These are phyloP conservation scores for Ariolimax columbianus DNA, from an alignment of 2,888 invertebrate genomes.

Conservation along the genomic window DNA sequence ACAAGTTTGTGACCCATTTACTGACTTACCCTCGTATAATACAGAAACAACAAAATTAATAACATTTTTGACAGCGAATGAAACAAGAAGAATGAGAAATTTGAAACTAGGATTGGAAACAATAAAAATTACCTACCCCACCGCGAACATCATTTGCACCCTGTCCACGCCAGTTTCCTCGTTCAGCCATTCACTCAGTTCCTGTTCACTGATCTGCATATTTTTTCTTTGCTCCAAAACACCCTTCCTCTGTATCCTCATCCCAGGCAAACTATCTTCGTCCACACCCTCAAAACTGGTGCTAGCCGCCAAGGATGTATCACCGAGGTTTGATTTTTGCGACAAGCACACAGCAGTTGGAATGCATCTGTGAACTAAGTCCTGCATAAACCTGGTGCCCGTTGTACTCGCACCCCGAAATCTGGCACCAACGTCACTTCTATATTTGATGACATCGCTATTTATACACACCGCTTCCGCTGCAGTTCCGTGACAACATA, in stretches of 20 bases:
- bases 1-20: too few species aligned
- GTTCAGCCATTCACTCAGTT: slow-evolving; percentile 1
- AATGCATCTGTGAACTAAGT: not conserved
- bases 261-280: slow-evolving; percentile 13
- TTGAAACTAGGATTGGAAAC: too few species aligned
- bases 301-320: not conserved
- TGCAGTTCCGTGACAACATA: not conserved
- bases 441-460: not conserved
- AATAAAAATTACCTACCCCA: slow-evolving; percentile 11
- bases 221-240: not conserved
- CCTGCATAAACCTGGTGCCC: not conserved
- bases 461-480: not conserved
- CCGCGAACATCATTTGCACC: slow-evolving; percentile 9
- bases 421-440: not conserved
- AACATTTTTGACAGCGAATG: too few species aligned
- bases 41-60: too few species aligned
- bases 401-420: not conserved
- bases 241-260: not conserved
- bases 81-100: too few species aligned
- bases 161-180: slow-evolving; percentile 23
- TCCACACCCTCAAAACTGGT: not conserved
- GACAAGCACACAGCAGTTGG: not conserved
- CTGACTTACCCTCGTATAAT: too few species aligned
- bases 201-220: not conserved
- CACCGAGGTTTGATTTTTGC: too few species aligned